A percentile compares a stretch with the other conserved stretches of the same genome.
These are phyloP conservation scores for Athetis lepigone DNA, from an alignment of 2,888 invertebrate species.

Conservation along the genomic window DNA sequence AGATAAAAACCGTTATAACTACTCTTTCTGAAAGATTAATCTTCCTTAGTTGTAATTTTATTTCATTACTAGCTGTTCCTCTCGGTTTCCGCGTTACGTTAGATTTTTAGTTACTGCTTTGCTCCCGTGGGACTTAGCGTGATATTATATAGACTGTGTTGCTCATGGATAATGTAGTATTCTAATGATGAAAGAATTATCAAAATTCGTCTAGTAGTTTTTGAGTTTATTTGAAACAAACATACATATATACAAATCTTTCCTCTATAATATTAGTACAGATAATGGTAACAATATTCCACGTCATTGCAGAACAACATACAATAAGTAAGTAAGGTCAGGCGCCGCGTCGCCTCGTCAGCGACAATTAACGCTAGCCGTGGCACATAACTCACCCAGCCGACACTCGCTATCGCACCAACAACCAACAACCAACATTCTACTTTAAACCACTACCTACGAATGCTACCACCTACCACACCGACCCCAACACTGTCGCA, in stretches of 20 bases:
- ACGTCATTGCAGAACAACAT: conserved; percentile 51
- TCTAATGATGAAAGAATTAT: no score
- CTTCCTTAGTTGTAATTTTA: conserved; percentile 18
- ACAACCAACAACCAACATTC: conserved; percentile 73
- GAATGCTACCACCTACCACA: conserved; percentile 55
- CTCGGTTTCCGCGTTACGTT: no score
- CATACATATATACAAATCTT: no score
- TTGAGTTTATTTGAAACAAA: no score
- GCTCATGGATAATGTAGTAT: no score
- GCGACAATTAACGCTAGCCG: conserved; percentile 80
- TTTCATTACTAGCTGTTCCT: no score
- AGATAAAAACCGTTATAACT: not conserved
- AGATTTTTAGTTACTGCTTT: no score
- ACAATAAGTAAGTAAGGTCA: conserved; percentile 56
- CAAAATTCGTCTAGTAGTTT: no score
- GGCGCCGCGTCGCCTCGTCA: conserved; percentile 68
- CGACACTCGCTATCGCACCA: conserved; percentile 75
- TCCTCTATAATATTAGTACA: no score
- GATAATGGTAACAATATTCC: conserved; percentile 24
- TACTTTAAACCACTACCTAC: conserved; percentile 72
- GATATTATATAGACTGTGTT: no score
- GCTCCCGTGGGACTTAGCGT: no score
- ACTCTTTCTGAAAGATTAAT: not conserved
- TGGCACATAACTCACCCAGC: conserved; percentile 78
- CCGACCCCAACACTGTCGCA: conserved; percentile 68